These are phyloP conservation scores for Heliothis virescens DNA, from an alignment of 1,140 invertebrate species.

Conservation along the genomic window DNA sequence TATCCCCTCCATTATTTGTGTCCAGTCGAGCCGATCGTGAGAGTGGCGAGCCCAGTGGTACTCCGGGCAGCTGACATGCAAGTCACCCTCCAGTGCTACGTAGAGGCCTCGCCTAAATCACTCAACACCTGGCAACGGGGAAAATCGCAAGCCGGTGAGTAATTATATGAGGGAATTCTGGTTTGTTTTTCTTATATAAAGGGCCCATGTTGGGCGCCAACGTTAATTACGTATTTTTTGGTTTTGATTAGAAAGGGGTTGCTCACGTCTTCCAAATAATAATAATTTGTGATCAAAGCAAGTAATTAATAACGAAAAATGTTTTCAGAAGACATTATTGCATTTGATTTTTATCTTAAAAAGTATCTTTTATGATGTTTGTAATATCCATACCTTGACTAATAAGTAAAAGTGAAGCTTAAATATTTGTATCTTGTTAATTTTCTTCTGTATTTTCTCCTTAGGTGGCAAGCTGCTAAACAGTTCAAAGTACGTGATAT, in stretches of 20 bases:
- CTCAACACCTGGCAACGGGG: slow-evolving; percentile 94
- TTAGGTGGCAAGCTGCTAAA: slow-evolving; percentile 88
- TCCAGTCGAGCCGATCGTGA: slow-evolving; percentile 92
- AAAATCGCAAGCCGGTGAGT: slow-evolving; percentile 68
- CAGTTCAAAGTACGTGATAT: slow-evolving; percentile 91
- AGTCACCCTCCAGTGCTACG: slow-evolving; percentile 92
- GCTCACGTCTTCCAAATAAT: neutral
- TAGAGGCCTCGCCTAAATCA: slow-evolving; percentile 94
- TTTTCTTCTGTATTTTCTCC: slow-evolving; percentile 48
- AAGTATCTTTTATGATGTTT: no score
- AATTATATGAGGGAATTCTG: neutral
- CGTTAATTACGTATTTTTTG: neutral
- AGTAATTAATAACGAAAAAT: no score
- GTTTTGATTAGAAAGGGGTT: neutral
- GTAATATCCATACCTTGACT: no score
- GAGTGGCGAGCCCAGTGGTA: slow-evolving; percentile 92
- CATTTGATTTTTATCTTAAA: no score
- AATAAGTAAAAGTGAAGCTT: neutral
- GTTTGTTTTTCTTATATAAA: neutral
- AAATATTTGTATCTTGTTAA: neutral
- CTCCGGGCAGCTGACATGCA: slow-evolving; percentile 91
- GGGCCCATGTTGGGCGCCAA: slow-evolving; percentile 8
- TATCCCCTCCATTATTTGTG: slow-evolving; percentile 46
- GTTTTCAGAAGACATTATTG: no score
- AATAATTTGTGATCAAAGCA: no score